phyloP scores from a whole-genome alignment of 92 coral and sea anemone genomes.

The Heteractis magnifica region DNA sequence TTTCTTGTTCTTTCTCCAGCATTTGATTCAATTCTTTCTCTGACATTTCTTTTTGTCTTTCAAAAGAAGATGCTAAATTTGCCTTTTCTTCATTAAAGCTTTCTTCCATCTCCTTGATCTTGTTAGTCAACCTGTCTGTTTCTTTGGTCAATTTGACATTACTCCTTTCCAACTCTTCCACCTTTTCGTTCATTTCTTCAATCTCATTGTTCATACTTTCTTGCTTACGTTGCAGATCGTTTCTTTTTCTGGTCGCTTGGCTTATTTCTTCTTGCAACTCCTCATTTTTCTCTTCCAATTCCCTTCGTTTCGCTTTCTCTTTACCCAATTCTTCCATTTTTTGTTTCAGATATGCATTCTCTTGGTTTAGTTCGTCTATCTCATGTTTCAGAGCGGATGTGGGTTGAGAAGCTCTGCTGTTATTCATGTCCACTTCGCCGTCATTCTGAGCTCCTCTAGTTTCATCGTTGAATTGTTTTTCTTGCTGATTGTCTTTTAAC shows the following conservation, averaged over 20 bases:
- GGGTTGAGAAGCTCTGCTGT: slow-evolving; percentile 11
- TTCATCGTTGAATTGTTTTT: slow-evolving; percentile 1
- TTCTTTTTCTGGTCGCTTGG: slow-evolving; percentile 44
- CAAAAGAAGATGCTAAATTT: slow-evolving; percentile 26
- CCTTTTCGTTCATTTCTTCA: slow-evolving; percentile 53
- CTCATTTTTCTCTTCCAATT: slow-evolving; percentile 61
- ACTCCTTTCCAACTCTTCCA: slow-evolving; percentile 47
- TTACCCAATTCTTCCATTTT: slow-evolving; percentile 66
- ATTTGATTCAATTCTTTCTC: slow-evolving; percentile 49
- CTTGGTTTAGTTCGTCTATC: slow-evolving; percentile 66
- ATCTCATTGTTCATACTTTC: slow-evolving; percentile 44
- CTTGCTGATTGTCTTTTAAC: not conserved
- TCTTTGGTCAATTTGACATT: slow-evolving; percentile 46
- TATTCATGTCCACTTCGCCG: not conserved
- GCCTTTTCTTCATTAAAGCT: slow-evolving; percentile 47
- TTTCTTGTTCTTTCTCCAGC: slow-evolving; percentile 37
- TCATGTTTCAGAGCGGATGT: slow-evolving; percentile 33
- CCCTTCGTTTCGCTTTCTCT: slow-evolving; percentile 56
- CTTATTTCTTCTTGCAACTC: slow-evolving; percentile 70
- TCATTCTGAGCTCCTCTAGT: not conserved
- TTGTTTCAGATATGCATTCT: slow-evolving; percentile 61
- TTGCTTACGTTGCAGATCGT: slow-evolving; percentile 48
- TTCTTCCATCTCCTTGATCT: slow-evolving; percentile 54
- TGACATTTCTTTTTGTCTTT: slow-evolving; percentile 40
- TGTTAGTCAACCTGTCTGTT: slow-evolving; percentile 45